These are phyloP conservation scores for Hermodice carunculata DNA, from an alignment of 2,888 invertebrate species.

Conservation along the genomic window DNA sequence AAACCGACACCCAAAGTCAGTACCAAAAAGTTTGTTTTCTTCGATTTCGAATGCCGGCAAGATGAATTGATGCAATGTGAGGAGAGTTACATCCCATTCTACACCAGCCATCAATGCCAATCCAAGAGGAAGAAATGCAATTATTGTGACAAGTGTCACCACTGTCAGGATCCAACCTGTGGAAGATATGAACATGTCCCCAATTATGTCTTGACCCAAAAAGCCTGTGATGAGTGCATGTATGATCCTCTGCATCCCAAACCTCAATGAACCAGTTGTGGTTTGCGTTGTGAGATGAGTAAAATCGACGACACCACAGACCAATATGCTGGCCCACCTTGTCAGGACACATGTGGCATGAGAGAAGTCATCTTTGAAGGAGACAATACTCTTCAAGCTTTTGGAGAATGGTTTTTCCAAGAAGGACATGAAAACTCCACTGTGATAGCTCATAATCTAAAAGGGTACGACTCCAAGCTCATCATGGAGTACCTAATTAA, in stretches of 20 bases:
- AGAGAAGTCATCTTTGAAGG: conserved; percentile 9
- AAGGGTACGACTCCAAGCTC: conserved; percentile 27
- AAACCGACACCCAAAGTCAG: background rate
- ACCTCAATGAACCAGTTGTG: background rate
- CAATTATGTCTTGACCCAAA: background rate
- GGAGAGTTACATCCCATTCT: background rate
- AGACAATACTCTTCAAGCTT: background rate
- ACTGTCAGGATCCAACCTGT: background rate
- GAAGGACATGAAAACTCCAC: background rate
- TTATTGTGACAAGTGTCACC: background rate
- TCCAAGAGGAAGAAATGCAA: background rate
- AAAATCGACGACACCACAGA: background rate
- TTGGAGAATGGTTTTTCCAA: conserved; percentile 10
- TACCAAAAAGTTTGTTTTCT: background rate
- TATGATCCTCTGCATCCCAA: background rate
- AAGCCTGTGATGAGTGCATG: background rate
- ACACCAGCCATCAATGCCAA: no score
- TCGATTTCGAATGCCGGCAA: conserved; percentile 4
- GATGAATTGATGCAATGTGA: background rate
- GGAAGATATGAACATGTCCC: background rate
- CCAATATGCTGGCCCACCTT: background rate
- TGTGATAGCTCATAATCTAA: conserved; percentile 25
- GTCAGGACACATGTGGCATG: background rate
- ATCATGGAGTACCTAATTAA: no score
- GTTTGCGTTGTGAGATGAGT: background rate